Evolutionary conservation across 2,113 vertebrate species (phyloP).

Genomic region (Gorsachius goisagi): DNA sequence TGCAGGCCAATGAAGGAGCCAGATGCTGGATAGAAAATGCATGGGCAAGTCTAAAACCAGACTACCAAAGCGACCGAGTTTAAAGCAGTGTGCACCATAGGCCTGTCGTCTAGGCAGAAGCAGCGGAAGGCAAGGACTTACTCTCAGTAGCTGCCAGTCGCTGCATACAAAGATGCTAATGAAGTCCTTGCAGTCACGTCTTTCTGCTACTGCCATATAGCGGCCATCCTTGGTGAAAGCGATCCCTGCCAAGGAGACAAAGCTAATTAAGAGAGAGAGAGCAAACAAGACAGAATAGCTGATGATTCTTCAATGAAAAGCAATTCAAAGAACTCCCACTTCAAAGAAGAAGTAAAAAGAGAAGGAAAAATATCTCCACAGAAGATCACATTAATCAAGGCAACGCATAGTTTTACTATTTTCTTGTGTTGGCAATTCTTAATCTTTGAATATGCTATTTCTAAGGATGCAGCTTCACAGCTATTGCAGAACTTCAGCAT

Average conservation of each 20-base stretch:
- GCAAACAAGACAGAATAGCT: not conserved
- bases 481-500: not conserved
- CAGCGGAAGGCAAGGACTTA: conserved; percentile 39
- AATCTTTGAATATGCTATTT: not conserved
- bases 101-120: fast-evolving
- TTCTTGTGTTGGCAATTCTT: not conserved
- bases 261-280: not conserved
- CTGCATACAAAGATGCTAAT: conserved; percentile 94
- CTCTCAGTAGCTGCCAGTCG: conserved; percentile 95
- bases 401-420: not conserved
- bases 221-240: conserved; percentile 90
- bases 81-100: fast-evolving
- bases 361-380: not conserved
- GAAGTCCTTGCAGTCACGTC: conserved; percentile 93
- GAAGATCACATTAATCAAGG: not conserved
- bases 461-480: not conserved
- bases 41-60: not conserved
- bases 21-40: not conserved
- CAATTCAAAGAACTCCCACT: not conserved
- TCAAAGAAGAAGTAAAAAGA: not conserved
- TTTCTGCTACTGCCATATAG: conserved; percentile 92
- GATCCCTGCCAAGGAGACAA: conserved; percentile 69
- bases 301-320: fast-evolving
- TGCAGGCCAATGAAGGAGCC: not conserved
- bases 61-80: fast-evolving